Percentiles rank a stretch among this genome's conserved stretches.
Evolutionary conservation across 2,113 vertebrate species (phyloP).

Genomic region (Sus scrofa): DNA sequence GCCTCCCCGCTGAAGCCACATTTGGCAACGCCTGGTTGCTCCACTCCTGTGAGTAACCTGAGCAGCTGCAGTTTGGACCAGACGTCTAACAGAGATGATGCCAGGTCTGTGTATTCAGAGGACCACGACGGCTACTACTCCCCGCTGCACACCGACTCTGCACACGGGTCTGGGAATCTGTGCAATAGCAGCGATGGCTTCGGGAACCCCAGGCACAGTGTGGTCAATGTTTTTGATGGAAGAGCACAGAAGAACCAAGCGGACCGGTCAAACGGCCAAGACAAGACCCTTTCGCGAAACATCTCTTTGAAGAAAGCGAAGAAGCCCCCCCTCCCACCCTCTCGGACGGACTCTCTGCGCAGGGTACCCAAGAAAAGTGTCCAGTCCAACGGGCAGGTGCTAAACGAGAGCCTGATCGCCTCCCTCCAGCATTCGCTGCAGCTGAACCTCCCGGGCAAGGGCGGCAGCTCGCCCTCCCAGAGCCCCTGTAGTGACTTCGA

Average conservation of each 20-base stretch:
- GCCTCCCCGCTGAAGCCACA: constrained; percentile 84
- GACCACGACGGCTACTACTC: constrained; percentile 93
- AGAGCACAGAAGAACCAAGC: constrained; percentile 87
- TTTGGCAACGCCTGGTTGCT: constrained; percentile 89
- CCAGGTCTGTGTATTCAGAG: constrained; percentile 92
- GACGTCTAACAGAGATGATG: constrained; percentile 90
- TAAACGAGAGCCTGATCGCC: constrained; percentile 95
- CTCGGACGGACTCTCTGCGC: constrained; percentile 96
- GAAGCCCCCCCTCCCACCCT: constrained; percentile 95
- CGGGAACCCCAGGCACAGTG: constrained; percentile 90
- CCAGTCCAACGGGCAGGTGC: constrained; percentile 87
- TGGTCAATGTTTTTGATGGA: constrained; percentile 92
- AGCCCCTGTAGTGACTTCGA: constrained; percentile 97
- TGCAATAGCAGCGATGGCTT: constrained; percentile 87
- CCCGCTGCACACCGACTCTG: constrained; percentile 90
- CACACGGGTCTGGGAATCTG: constrained; percentile 87
- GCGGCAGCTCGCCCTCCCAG: constrained; percentile 93
- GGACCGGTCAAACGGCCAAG: constrained; percentile 87
- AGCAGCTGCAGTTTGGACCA: constrained; percentile 93
- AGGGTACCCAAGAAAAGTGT: constrained; percentile 91
- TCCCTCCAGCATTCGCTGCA: constrained; percentile 96
- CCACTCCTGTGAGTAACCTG: constrained; percentile 91
- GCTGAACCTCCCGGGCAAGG: constrained; percentile 91
- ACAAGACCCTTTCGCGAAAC: constrained; percentile 92
- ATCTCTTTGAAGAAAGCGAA: constrained; percentile 97